A percentile compares a stretch with the other conserved stretches of the same genome.
These are phyloP conservation scores for Protonemura montana DNA, from an alignment of 2,888 invertebrate species.

Conservation along the genomic window DNA sequence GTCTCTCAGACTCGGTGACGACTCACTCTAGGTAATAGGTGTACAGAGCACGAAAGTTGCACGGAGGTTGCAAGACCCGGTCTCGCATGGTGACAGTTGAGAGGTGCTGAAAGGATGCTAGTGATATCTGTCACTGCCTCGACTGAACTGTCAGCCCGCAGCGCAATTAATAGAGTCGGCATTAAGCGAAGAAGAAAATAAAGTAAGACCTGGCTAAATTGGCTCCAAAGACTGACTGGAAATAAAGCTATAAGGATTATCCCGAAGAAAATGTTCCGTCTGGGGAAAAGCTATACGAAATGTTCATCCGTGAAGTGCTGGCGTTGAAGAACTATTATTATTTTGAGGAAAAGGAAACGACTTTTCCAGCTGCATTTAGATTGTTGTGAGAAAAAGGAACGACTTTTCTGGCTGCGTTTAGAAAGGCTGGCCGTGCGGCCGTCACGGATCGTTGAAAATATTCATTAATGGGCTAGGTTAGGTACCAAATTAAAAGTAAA, in stretches of 20 bases:
- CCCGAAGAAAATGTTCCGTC: neutral
- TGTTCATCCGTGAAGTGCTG: neutral
- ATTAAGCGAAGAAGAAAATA: neutral
- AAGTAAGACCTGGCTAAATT: neutral
- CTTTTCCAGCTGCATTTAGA: no score
- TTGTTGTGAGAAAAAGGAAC: no score
- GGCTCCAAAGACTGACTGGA: neutral
- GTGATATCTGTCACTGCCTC: constrained; percentile 12
- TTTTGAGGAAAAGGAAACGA: no score
- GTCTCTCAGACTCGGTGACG: neutral
- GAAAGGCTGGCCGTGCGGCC: no score
- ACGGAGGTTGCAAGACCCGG: neutral
- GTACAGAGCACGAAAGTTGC: neutral
- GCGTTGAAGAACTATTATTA: neutral
- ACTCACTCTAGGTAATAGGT: no score
- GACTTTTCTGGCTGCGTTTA: no score
- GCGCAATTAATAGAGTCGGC: neutral
- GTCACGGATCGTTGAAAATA: no score
- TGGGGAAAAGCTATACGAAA: neutral
- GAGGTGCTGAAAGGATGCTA: neutral
- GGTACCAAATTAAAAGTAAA: no score
- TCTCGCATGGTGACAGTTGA: neutral
- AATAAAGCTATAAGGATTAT: neutral
- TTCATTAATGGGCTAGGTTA: no score
- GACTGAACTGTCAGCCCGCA: neutral